phyloP scores from a whole-genome alignment of 1,140 invertebrate genomes.

The Onthophagus taurus region DNA sequence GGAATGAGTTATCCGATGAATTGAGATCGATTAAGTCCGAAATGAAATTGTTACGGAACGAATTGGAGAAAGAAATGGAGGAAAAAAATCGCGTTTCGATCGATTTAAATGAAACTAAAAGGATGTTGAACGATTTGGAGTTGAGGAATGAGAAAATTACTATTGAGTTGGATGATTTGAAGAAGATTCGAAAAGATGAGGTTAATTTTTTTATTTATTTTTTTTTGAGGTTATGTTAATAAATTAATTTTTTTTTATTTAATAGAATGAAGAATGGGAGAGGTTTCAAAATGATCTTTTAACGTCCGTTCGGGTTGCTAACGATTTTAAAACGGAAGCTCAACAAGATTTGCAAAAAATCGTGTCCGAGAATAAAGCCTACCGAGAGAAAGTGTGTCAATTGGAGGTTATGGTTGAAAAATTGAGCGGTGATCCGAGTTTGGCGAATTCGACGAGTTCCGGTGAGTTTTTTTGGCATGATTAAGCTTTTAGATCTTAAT shows the following conservation, averaged over 20 bases:
- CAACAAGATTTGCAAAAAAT: slow-evolving; percentile 74
- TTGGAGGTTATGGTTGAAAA: slow-evolving; percentile 75
- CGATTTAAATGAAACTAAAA: slow-evolving; percentile 55
- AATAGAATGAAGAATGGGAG: slow-evolving; percentile 76
- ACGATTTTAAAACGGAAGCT: slow-evolving; percentile 87
- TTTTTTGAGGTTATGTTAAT: neutral
- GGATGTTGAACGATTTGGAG: slow-evolving; percentile 52
- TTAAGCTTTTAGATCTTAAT: slow-evolving; percentile 6
- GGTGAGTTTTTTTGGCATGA: slow-evolving; percentile 4
- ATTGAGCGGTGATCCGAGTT: slow-evolving; percentile 50
- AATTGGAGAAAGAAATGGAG: too few relatives aligned
- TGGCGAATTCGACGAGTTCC: neutral
- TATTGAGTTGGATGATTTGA: slow-evolving; percentile 48
- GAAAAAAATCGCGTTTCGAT: slow-evolving; percentile 63
- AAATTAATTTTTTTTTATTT: slow-evolving; percentile 5
- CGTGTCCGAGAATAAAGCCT: slow-evolving; percentile 68
- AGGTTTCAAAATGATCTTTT: slow-evolving; percentile 88
- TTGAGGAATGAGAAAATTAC: slow-evolving; percentile 45
- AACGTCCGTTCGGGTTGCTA: slow-evolving; percentile 87
- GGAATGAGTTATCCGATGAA: too few relatives aligned
- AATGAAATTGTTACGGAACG: too few relatives aligned
- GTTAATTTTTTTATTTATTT: slow-evolving; percentile 24
- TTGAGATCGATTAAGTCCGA: too few relatives aligned
- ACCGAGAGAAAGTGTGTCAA: slow-evolving; percentile 65
- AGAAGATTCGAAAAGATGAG: slow-evolving; percentile 48